phyloP scores from a whole-genome alignment of 2,888 invertebrate genomes.

The Spodoptera picta region DNA sequence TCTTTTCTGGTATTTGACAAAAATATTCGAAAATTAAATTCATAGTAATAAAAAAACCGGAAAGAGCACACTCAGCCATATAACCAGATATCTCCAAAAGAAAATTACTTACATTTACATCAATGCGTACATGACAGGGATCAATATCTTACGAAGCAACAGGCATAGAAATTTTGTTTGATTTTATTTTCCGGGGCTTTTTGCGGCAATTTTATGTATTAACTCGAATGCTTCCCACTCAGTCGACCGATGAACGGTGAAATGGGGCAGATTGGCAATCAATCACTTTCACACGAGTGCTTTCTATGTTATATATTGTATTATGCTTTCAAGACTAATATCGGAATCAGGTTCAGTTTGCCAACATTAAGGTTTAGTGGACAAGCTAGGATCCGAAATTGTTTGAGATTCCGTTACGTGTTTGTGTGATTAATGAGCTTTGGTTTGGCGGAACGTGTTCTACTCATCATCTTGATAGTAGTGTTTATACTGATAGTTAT shows the following conservation, averaged over 20 bases:
- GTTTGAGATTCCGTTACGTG: neutral
- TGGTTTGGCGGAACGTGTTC: too few species aligned
- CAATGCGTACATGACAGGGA: too few species aligned
- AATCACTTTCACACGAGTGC: slow-evolving; percentile 55
- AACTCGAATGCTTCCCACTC: slow-evolving; percentile 43
- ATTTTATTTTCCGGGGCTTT: slow-evolving; percentile 18
- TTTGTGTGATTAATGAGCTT: slow-evolving; percentile 4
- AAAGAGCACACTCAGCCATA: too few species aligned
- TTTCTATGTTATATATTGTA: slow-evolving; percentile 9
- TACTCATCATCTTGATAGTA: too few species aligned
- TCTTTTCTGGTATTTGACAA: too few species aligned
- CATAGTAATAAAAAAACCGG: too few species aligned
- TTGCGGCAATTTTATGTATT: slow-evolving; percentile 36
- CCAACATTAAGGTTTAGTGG: neutral
- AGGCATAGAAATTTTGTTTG: slow-evolving; percentile 24
- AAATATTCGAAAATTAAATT: too few species aligned
- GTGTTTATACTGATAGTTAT: too few species aligned
- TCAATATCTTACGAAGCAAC: slow-evolving; percentile 26
- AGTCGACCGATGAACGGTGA: slow-evolving; percentile 40
- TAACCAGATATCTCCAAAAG: too few species aligned
- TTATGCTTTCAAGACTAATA: slow-evolving; percentile 8
- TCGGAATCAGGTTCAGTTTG: slow-evolving; percentile 9
- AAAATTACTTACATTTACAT: too few species aligned
- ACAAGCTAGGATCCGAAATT: neutral
- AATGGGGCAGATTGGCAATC: slow-evolving; percentile 56